Evolutionary conservation across 64 coral and sea anemone species (phyloP).

Genomic region (Trachythela sp.): DNA sequence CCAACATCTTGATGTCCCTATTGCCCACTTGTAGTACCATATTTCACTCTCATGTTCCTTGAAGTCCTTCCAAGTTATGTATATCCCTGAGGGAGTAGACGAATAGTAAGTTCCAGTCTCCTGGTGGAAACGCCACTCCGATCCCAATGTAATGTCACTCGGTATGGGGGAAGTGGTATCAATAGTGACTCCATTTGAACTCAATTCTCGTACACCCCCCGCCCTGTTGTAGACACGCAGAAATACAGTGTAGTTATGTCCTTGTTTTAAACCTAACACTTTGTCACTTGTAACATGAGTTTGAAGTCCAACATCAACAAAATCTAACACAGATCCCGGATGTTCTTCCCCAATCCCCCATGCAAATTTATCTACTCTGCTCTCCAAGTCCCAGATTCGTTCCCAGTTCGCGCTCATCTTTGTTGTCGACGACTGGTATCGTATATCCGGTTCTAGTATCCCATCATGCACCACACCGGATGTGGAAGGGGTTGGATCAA

Average conservation of each 20-base stretch:
- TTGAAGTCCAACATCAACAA: not conserved
- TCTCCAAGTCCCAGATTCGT: constrained; percentile 86
- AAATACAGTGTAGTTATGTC: not conserved
- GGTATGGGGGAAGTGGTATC: constrained; percentile 51
- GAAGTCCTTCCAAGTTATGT: constrained; percentile 64
- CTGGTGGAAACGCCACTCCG: constrained; percentile 47
- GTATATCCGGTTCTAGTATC: constrained; percentile 78
- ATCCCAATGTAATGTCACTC: constrained; percentile 43
- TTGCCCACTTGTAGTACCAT: constrained; percentile 94
- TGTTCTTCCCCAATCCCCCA: constrained; percentile 65
- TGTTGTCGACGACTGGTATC: constrained; percentile 61
- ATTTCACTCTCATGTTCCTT: constrained; percentile 75
- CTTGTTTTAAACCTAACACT: constrained; percentile 26
- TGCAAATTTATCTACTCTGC: constrained; percentile 67
- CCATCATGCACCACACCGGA: constrained; percentile 85
- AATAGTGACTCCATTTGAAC: not conserved
- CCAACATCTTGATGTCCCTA: constrained; percentile 71
- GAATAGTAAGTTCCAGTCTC: constrained; percentile 51
- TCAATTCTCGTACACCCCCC: not conserved
- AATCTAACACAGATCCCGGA: not conserved
- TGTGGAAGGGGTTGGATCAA: constrained; percentile 65
- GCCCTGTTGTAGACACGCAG: constrained; percentile 1
- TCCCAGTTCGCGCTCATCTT: constrained; percentile 88
- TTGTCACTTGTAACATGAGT: not conserved
- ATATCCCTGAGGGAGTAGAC: constrained; percentile 20